phyloP scores from a whole-genome alignment of 2,888 invertebrate species.

The Biston betularia region DNA sequence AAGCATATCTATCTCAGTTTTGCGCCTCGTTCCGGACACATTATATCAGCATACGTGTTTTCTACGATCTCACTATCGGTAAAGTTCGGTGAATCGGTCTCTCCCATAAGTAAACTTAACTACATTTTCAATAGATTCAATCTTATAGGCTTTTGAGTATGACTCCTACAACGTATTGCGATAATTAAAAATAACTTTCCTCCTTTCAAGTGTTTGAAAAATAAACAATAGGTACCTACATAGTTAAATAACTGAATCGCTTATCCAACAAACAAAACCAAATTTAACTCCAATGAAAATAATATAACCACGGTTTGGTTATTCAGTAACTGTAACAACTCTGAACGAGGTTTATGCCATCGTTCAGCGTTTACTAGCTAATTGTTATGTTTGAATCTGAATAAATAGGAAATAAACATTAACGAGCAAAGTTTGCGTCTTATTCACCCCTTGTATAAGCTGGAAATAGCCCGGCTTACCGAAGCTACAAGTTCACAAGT shows the following conservation, averaged over 20 bases:
- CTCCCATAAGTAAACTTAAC: too few species aligned
- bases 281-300: conserved; percentile 26
- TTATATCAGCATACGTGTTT: too few species aligned
- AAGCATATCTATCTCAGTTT: too few species aligned
- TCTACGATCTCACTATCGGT: too few species aligned
- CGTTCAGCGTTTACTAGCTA: conserved; percentile 43
- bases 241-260: conserved; percentile 18
- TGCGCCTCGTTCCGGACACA: too few species aligned
- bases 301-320: conserved; percentile 19
- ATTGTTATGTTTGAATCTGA: conserved; percentile 43
- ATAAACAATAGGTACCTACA: conserved; percentile 5
- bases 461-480: background rate
- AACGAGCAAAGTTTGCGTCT: conserved; percentile 48
- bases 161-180: too few species aligned
- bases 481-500: conserved; percentile 24
- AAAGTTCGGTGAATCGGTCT: too few species aligned
- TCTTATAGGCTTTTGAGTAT: too few species aligned
- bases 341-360: conserved; percentile 39
- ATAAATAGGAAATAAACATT: conserved; percentile 44
- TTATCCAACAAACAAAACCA: conserved; percentile 25
- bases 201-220: background rate
- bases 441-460: conserved; percentile 38
- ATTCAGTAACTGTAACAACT: conserved; percentile 29
- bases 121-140: too few species aligned
- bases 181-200: background rate